Percentiles rank a stretch among this genome's conserved stretches.
These are phyloP conservation scores for Ctenicera cuprea DNA, from an alignment of 2,888 invertebrate species.

Conservation along the genomic window DNA sequence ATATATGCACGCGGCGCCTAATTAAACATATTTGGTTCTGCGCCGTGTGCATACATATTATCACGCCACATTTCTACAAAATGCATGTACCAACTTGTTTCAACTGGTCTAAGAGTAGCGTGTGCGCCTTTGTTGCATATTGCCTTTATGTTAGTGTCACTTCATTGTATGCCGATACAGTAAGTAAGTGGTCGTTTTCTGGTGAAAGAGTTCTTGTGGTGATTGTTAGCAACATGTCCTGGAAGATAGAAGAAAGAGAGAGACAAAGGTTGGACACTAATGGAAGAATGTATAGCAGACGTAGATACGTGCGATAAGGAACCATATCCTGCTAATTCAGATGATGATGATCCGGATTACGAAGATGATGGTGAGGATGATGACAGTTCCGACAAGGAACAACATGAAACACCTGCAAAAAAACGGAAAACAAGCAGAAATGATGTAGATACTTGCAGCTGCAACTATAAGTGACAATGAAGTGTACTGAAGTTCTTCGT, in stretches of 20 bases:
- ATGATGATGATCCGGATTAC: neutral
- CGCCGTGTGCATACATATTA: too few species aligned
- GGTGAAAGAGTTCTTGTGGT: too few species aligned
- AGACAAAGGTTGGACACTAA: constrained; percentile 1
- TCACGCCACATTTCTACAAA: too few species aligned
- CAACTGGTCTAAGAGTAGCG: too few species aligned
- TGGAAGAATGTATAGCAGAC: neutral
- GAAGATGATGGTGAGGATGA: neutral
- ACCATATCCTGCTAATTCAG: neutral
- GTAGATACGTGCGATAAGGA: neutral
- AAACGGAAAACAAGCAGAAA: neutral
- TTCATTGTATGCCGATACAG: too few species aligned
- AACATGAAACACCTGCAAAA: neutral
- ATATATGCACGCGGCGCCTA: too few species aligned
- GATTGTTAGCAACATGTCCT: neutral
- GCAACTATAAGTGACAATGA: neutral
- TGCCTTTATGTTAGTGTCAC: too few species aligned
- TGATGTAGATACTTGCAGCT: neutral
- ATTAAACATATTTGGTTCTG: too few species aligned
- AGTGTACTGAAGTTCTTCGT: neutral
- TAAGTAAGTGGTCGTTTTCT: too few species aligned
- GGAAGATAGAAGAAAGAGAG: neutral
- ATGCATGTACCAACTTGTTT: too few species aligned
- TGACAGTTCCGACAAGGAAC: neutral
- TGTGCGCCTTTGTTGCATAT: too few species aligned